phyloP scores from a whole-genome alignment of 2,888 invertebrate genomes.

The Drosophila cognata region DNA sequence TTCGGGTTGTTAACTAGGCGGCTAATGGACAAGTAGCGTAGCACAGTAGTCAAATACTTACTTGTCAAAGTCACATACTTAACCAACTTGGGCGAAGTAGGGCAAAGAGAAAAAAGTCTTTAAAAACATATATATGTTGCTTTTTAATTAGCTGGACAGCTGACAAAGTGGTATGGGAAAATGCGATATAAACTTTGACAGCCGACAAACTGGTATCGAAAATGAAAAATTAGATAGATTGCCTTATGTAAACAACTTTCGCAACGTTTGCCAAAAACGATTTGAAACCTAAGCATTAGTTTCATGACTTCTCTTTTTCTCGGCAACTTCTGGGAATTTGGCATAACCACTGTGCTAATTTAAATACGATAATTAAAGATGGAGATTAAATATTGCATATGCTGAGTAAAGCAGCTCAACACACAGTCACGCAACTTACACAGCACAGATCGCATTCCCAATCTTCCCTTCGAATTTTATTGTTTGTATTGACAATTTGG shows the following conservation, averaged over 20 bases:
- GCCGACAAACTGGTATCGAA: neutral
- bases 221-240: neutral
- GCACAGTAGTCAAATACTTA: constrained; percentile 26
- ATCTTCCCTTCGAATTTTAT: constrained; percentile 24
- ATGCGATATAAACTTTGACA: neutral
- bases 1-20: constrained; percentile 36
- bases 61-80: constrained; percentile 43
- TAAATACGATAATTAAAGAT: constrained; percentile 6
- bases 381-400: constrained; percentile 13
- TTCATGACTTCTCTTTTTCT: neutral
- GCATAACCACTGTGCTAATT: neutral
- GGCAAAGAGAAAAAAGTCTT: neutral
- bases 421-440: neutral
- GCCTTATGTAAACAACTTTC: neutral
- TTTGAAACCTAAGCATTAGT: neutral
- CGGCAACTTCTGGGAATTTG: constrained; percentile 1
- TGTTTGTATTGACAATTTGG: constrained; percentile 58
- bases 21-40: constrained; percentile 43
- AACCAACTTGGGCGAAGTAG: constrained; percentile 22
- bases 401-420: neutral
- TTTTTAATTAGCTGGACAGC: constrained; percentile 2
- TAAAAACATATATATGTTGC: neutral
- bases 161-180: neutral
- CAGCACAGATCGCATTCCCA: constrained; percentile 24
- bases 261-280: neutral